A percentile compares a stretch with the other conserved stretches of the same genome.
phyloP scores from a whole-genome alignment of 2,797 vertebrate species.

The Rousettus madagascariensis region DNA sequence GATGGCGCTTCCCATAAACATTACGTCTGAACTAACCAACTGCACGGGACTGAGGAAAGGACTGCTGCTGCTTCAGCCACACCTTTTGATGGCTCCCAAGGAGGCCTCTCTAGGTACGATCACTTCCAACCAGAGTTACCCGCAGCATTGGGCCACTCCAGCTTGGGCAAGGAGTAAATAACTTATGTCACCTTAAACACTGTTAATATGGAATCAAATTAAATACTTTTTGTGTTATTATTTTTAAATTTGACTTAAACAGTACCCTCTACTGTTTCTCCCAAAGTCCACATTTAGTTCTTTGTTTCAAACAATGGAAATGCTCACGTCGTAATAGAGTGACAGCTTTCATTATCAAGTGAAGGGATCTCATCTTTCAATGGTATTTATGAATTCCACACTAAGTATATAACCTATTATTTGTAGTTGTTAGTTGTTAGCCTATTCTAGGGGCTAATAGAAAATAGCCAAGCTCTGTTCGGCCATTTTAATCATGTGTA shows the following conservation, averaged over 20 bases:
- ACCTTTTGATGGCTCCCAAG: background rate
- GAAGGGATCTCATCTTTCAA: background rate
- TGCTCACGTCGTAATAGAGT: background rate
- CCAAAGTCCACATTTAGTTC: background rate
- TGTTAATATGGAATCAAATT: background rate
- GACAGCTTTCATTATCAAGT: background rate
- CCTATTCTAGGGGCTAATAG: background rate
- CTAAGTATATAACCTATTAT: background rate
- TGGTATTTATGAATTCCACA: background rate
- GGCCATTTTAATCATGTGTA: background rate
- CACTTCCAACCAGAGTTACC: background rate
- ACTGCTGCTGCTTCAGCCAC: background rate
- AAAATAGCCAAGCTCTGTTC: background rate
- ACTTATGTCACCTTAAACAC: background rate
- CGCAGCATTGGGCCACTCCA: background rate
- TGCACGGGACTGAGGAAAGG: background rate
- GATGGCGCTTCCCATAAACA: background rate
- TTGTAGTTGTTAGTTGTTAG: background rate
- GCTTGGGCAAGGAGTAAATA: background rate
- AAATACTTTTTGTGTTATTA: background rate
- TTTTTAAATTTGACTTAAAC: background rate
- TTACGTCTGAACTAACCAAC: background rate
- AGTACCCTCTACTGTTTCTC: background rate
- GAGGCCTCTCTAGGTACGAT: background rate
- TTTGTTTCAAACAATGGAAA: background rate